These are phyloP conservation scores for Rhabditophanes sp. DNA, from an alignment of 2,888 invertebrate genomes.

Conservation along the genomic window DNA sequence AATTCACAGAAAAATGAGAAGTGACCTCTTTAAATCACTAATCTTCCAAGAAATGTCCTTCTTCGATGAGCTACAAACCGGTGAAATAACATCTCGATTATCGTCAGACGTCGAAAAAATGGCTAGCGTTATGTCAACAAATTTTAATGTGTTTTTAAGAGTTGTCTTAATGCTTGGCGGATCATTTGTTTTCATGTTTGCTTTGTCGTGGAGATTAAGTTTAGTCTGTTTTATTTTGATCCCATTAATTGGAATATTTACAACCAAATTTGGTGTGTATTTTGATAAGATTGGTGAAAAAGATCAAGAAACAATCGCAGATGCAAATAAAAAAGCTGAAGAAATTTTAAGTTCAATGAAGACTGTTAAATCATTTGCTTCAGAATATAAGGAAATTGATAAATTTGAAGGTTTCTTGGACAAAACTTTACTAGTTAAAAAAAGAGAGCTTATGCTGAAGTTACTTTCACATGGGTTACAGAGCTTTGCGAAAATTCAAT, in stretches of 20 bases:
- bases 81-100: conserved; percentile 46
- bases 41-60: conserved; percentile 45
- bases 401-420: conserved; percentile 36
- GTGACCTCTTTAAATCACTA: conserved; percentile 42
- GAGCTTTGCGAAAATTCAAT: conserved; percentile 37
- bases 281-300: conserved; percentile 44
- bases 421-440: conserved; percentile 23
- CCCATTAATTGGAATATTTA: conserved; percentile 44
- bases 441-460: conserved; percentile 40
- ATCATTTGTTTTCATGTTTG: conserved; percentile 45
- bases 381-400: conserved; percentile 43
- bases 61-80: conserved; percentile 44
- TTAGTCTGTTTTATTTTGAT: conserved; percentile 45
- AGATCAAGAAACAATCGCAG: conserved; percentile 45
- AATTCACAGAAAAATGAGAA: conserved; percentile 40
- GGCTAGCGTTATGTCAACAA: conserved; percentile 44
- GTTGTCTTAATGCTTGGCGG: conserved; percentile 44
- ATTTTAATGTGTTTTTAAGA: no score
- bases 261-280: conserved; percentile 45
- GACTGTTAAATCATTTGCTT: conserved; percentile 47
- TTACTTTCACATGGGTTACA: conserved; percentile 45
- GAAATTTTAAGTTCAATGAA: conserved; percentile 46
- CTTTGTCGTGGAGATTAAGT: conserved; percentile 46
- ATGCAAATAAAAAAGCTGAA: conserved; percentile 47
- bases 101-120: conserved; percentile 47